Conservation (phyloP, 2,797 vertebrate genomes). For the Micropoecilia bifurca region DNA sequence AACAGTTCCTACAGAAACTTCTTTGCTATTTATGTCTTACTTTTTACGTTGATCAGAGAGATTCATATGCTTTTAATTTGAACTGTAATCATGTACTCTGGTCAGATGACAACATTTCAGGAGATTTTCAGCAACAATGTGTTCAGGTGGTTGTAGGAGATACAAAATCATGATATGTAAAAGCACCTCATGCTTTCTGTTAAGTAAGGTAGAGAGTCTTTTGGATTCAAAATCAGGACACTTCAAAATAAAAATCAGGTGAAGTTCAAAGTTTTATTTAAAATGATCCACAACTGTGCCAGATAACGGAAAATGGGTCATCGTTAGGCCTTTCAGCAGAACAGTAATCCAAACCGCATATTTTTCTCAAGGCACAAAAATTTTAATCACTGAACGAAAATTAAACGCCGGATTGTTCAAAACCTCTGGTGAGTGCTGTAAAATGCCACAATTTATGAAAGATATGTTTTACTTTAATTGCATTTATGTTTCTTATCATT, state of each 20-base stretch:
- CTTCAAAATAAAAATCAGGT: background rate
- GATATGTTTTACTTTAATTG: background rate
- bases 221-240: background rate
- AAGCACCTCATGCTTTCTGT: background rate
- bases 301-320: background rate
- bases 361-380: background rate
- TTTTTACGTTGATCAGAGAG: background rate
- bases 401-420: background rate
- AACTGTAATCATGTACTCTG: background rate
- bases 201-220: background rate
- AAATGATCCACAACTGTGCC: background rate
- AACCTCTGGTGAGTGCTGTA: background rate
- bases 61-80: background rate
- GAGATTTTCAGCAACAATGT: background rate
- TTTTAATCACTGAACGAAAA: background rate
- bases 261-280: background rate
- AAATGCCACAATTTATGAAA: background rate
- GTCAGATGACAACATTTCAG: background rate
- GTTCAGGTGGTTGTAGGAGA: background rate
- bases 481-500: background rate
- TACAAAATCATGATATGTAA: background rate
- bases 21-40: background rate
- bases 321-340: background rate
- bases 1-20: background rate
- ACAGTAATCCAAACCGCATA: background rate